phyloP scores from a whole-genome alignment of 2,113 vertebrate genomes.

The Triplophysa siluroides region DNA sequence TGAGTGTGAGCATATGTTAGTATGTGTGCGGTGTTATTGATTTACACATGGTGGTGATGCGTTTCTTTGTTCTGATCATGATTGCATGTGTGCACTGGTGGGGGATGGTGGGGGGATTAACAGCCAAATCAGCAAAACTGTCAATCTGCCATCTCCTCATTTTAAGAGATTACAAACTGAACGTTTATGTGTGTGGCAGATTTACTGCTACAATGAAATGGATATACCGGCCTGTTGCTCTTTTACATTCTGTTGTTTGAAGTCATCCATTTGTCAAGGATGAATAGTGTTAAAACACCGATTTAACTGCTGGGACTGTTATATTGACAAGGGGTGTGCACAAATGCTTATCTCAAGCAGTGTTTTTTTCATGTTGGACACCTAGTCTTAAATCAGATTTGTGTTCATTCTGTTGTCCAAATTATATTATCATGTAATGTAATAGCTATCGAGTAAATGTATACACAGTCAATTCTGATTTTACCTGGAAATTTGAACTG shows the following conservation, averaged over 20 bases:
- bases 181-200: background rate
- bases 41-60: constrained; percentile 50
- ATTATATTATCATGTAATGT: too few species aligned
- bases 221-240: background rate
- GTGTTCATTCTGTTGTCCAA: too few species aligned
- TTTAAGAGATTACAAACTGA: constrained; percentile 51
- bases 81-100: constrained; percentile 29
- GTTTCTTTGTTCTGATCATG: constrained; percentile 53
- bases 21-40: constrained; percentile 49
- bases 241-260: background rate
- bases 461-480: too few species aligned
- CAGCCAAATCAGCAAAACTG: constrained; percentile 52
- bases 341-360: too few species aligned
- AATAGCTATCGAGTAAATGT: too few species aligned
- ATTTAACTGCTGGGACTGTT: too few species aligned
- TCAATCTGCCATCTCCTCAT: constrained; percentile 57
- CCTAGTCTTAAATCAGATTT: too few species aligned
- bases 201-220: background rate
- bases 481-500: too few species aligned
- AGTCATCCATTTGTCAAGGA: background rate
- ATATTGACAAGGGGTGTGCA: too few species aligned
- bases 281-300: background rate
- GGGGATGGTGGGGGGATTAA: constrained; percentile 33
- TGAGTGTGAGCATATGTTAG: constrained; percentile 6
- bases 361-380: too few species aligned